Conservation (phyloP, 1,140 invertebrate species). For the Heliconius melpomene region DNA sequence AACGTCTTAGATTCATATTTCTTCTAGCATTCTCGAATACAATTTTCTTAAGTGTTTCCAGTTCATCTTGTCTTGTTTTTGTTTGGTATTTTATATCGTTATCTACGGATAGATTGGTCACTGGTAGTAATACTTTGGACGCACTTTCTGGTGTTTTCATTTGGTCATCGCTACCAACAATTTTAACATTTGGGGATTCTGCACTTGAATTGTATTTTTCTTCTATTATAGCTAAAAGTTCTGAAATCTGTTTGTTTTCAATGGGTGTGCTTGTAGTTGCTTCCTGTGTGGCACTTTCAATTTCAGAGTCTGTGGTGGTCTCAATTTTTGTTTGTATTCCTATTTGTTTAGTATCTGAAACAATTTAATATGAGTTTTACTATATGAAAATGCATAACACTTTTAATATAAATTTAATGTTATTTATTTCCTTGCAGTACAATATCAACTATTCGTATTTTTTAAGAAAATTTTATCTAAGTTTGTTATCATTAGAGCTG, state of each 20-base stretch:
- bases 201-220: slow-evolving; percentile 38
- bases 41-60: slow-evolving; percentile 21
- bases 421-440: too few relatives aligned
- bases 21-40: slow-evolving; percentile 40
- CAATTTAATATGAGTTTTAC: slow-evolving; percentile 33
- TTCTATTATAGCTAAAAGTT: slow-evolving; percentile 18
- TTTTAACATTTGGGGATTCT: slow-evolving; percentile 48
- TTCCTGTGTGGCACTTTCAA: slow-evolving; percentile 36
- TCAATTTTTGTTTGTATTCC: slow-evolving; percentile 45
- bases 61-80: slow-evolving; percentile 39
- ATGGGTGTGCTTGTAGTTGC: slow-evolving; percentile 4
- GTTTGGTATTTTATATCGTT: slow-evolving; percentile 48
- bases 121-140: slow-evolving; percentile 59
- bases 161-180: slow-evolving; percentile 44
- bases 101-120: slow-evolving; percentile 44
- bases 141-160: slow-evolving; percentile 58
- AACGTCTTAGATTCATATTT: slow-evolving; percentile 32
- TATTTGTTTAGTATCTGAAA: slow-evolving; percentile 63
- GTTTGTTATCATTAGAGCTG: too few relatives aligned
- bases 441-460: too few relatives aligned
- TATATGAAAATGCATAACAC: background rate
- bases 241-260: slow-evolving; percentile 22
- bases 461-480: too few relatives aligned
- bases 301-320: slow-evolving; percentile 43
- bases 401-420: background rate